Base-by-base conservation (phyloP, 2,888 invertebrate genomes). In the Ptychoptera albimana region DNA sequence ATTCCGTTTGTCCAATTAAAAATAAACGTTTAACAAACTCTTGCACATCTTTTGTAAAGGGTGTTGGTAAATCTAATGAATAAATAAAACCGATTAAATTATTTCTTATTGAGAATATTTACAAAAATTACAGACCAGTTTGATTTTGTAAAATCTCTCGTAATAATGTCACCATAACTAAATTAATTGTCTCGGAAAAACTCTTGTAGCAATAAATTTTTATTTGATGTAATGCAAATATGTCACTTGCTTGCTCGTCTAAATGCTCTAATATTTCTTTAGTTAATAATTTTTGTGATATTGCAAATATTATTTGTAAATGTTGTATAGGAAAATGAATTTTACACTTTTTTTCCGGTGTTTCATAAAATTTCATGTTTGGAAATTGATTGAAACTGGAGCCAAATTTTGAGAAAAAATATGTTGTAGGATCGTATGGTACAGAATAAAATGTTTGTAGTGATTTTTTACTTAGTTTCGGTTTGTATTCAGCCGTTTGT, bases 31-130 rank as follows among this genome's bases (percentile, higher is more conserved):
- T 83, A 14, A 89, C 84, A 62, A 92, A 89, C 59, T 87, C 87
- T 68, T 82, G 88, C 4, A 97, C 89, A 60, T 96, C 93, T 60
- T 84, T 84, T 3, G 91, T 93, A 57, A 94, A 94, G 0, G 86
- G 84, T 5, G 77, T 73, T 0, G 92, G 91, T 46, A 94, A 67
- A 63, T 91, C 92, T 61, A 34, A n/a, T n/a, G n/a, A 13, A 34
- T 12, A 32, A 34, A 38, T n/a, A 32, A 38, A 11, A 37, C 37
- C 9, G 5, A 23, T 29, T 23, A n/a, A 29, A n/a, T 39, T 13
- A 16, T 12, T 39, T 23, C 14, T 30, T n/a, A 35, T 15, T n/a
- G n/a, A n/a, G n/a, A n/a, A n/a, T n/a, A n/a, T n/a, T n/a, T n/a
- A n/a, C n/a, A n/a, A n/a, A 13, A 39, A 5, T 30, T 2, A 23